These are phyloP conservation scores for Ammospiza maritima DNA, from an alignment of 2,797 vertebrate genomes.

Conservation along the genomic window DNA sequence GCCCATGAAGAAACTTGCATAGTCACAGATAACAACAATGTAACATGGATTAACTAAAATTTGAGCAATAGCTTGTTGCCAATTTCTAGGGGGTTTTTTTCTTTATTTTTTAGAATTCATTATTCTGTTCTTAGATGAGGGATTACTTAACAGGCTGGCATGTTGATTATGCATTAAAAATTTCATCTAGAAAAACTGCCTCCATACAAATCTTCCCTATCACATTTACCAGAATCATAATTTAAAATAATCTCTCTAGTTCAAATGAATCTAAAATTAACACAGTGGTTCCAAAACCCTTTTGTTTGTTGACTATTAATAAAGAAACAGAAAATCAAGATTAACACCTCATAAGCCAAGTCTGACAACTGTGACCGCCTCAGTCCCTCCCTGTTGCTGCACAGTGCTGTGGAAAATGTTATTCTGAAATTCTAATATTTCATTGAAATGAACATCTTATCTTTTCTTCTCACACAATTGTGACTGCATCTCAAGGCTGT, in stretches of 20 bases:
- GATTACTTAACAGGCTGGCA: slow-evolving; percentile 31
- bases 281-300: not conserved
- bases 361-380: not conserved
- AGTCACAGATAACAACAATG: not conserved
- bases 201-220: not conserved
- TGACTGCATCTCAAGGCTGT: not conserved
- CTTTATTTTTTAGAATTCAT: accelerated
- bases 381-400: not conserved
- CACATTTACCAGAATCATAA: not conserved
- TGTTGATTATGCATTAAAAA: slow-evolving; percentile 13
- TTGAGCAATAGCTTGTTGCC: not conserved
- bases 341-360: not conserved
- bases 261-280: slow-evolving; percentile 32
- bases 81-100: not conserved
- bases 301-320: not conserved
- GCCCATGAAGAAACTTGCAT: not conserved
- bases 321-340: not conserved
- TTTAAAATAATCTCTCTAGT: not conserved
- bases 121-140: not conserved
- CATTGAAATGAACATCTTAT: not conserved
- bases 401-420: not conserved
- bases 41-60: not conserved
- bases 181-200: slow-evolving; percentile 27
- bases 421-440: not conserved
- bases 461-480: not conserved